Percentiles rank a stretch among this genome's conserved stretches.
These are phyloP conservation scores for Arothron firmamentum DNA, from an alignment of 2,113 vertebrate genomes.

Conservation along the genomic window DNA sequence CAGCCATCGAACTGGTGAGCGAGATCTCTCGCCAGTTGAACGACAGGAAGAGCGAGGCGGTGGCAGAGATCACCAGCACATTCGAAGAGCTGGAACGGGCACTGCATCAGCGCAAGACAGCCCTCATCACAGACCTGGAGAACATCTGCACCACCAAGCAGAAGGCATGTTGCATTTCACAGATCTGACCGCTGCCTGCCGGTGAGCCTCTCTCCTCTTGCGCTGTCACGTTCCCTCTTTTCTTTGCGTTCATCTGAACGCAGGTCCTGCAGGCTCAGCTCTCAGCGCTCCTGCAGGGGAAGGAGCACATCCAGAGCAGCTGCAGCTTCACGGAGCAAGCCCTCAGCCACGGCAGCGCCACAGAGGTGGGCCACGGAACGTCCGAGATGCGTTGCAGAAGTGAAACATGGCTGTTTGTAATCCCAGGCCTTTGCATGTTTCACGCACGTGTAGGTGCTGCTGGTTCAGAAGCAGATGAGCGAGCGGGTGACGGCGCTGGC, in stretches of 20 bases:
- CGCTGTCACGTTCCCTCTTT: not conserved
- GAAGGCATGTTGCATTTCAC: constrained; percentile 74
- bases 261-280: constrained; percentile 92
- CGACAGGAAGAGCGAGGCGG: constrained; percentile 83
- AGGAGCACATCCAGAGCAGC: constrained; percentile 93
- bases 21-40: constrained; percentile 90
- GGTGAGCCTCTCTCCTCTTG: not conserved
- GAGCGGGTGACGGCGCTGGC: constrained; percentile 87
- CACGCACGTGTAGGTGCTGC: constrained; percentile 72
- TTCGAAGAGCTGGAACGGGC: constrained; percentile 89
- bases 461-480: constrained; percentile 94
- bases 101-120: constrained; percentile 84
- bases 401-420: too few species aligned
- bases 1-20: constrained; percentile 84
- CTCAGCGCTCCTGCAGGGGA: constrained; percentile 84
- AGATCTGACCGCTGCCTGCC: not conserved
- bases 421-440: not conserved
- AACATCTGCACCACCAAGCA: constrained; percentile 77
- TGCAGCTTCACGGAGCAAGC: constrained; percentile 93
- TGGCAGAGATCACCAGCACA: constrained; percentile 82
- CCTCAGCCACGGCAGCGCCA: constrained; percentile 86
- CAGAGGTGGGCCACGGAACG: constrained; percentile 68
- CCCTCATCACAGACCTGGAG: constrained; percentile 81
- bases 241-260: not conserved
- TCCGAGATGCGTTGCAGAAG: not conserved